These are phyloP conservation scores for Strix uralensis DNA, from an alignment of 2,113 vertebrate genomes.

Conservation along the genomic window DNA sequence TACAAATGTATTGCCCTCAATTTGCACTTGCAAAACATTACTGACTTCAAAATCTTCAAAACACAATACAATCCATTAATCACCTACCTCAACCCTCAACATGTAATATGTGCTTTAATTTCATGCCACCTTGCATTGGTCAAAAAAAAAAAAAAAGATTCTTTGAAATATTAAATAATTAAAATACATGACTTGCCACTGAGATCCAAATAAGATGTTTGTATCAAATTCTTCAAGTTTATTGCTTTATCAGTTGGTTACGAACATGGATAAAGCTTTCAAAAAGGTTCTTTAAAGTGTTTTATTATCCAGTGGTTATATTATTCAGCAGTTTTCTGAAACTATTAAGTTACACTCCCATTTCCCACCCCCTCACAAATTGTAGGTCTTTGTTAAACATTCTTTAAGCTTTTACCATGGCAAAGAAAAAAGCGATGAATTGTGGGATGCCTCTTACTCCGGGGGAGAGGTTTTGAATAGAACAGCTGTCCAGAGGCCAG, in stretches of 20 bases:
- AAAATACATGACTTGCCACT: not conserved
- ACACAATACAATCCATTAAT: not conserved
- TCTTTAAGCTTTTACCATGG: slow-evolving; percentile 26
- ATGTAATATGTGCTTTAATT: not conserved
- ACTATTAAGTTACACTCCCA: not conserved
- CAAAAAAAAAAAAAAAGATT: not conserved
- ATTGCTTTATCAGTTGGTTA: not conserved
- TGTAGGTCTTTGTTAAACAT: slow-evolving; percentile 37
- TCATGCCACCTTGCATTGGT: not conserved
- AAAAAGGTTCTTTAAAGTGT: not conserved
- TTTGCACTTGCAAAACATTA: not conserved
- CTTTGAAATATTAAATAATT: not conserved
- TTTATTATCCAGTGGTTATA: not conserved
- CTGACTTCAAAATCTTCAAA: not conserved
- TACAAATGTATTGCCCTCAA: not conserved
- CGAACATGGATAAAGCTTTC: not conserved
- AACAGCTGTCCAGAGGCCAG: slow-evolving; percentile 60
- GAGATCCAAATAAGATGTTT: not conserved
- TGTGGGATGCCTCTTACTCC: slow-evolving; percentile 20
- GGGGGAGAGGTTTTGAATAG: slow-evolving; percentile 35
- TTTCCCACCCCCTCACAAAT: not conserved
- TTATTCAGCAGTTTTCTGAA: slow-evolving; percentile 45
- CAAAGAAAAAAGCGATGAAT: slow-evolving; percentile 12
- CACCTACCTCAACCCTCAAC: fast-evolving
- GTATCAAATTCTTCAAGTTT: not conserved